Conservation (phyloP, 2,113 vertebrate species). For the Oryzias melastigma region DNA sequence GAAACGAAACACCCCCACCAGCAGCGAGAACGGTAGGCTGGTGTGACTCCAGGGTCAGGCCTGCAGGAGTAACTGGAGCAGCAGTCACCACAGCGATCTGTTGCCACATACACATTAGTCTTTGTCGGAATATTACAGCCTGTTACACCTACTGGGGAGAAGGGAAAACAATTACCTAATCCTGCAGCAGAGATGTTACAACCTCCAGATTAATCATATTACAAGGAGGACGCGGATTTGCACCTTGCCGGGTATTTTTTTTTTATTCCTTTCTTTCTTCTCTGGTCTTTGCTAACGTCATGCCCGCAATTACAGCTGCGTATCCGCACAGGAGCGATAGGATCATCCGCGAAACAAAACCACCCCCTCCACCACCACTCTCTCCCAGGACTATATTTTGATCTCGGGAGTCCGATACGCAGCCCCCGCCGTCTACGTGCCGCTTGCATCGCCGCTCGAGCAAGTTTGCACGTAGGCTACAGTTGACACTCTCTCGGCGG, state of each 20-base stretch:
- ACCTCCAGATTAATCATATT: slow-evolving; percentile 35
- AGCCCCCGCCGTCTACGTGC: slow-evolving; percentile 73
- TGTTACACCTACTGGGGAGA: slow-evolving; percentile 8
- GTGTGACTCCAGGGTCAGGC: slow-evolving; percentile 27
- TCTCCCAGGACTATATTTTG: slow-evolving; percentile 70
- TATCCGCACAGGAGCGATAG: slow-evolving; percentile 51
- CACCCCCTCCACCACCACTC: slow-evolving; percentile 39
- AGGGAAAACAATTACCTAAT: slow-evolving; percentile 48
- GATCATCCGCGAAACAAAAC: slow-evolving; percentile 60
- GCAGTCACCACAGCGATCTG: background rate
- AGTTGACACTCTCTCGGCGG: slow-evolving; percentile 34
- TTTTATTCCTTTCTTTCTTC: slow-evolving; percentile 4
- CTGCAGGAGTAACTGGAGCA: slow-evolving; percentile 6
- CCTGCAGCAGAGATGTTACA: slow-evolving; percentile 17
- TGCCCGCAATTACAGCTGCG: slow-evolving; percentile 60
- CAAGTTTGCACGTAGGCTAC: slow-evolving; percentile 76
- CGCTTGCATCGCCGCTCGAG: slow-evolving; percentile 64
- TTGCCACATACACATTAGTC: slow-evolving; percentile 8
- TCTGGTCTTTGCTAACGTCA: slow-evolving; percentile 49
- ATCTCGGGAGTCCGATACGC: slow-evolving; percentile 72
- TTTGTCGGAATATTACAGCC: slow-evolving; percentile 12
- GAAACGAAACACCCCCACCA: slow-evolving; percentile 54
- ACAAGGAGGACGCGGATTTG: slow-evolving; percentile 8
- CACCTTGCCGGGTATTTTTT: background rate
- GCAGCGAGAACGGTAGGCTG: background rate